phyloP scores from a whole-genome alignment of 2,113 vertebrate species.

The Aleadryas rufinucha region DNA sequence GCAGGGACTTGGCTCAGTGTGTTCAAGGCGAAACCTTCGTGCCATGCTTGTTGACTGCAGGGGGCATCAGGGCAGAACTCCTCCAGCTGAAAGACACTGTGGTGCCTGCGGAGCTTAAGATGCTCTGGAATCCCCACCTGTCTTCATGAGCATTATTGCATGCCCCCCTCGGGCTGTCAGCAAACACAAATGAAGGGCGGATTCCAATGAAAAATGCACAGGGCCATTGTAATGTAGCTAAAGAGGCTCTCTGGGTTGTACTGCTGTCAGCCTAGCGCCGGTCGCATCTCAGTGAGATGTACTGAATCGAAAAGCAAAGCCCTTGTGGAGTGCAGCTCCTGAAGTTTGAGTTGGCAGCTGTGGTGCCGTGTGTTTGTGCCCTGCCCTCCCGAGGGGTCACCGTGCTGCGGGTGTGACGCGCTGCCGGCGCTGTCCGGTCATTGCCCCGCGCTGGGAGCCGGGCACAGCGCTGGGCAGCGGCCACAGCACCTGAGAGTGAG shows the following conservation, averaged over 20 bases:
- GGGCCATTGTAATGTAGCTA: background rate
- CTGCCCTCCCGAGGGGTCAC: background rate
- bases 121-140: background rate
- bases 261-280: background rate
- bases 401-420: background rate
- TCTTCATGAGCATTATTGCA: background rate
- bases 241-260: background rate
- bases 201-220: background rate
- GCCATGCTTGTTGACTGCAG: background rate
- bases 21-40: background rate
- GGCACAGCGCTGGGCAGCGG: background rate
- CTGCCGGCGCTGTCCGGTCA: background rate
- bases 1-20: background rate
- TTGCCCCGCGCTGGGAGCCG: background rate
- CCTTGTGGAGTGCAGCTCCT: background rate
- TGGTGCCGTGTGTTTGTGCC: fast-evolving
- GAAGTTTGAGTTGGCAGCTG: background rate
- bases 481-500: background rate
- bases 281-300: fast-evolving
- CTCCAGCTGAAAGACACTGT: background rate
- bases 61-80: background rate
- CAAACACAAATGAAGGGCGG: background rate
- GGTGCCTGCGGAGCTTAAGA: background rate
- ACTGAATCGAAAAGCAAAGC: background rate
- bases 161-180: background rate